Evolutionary conservation across 92 coral and sea anemone genomes (phyloP).

Genomic region (Zoanthus sociatus): DNA sequence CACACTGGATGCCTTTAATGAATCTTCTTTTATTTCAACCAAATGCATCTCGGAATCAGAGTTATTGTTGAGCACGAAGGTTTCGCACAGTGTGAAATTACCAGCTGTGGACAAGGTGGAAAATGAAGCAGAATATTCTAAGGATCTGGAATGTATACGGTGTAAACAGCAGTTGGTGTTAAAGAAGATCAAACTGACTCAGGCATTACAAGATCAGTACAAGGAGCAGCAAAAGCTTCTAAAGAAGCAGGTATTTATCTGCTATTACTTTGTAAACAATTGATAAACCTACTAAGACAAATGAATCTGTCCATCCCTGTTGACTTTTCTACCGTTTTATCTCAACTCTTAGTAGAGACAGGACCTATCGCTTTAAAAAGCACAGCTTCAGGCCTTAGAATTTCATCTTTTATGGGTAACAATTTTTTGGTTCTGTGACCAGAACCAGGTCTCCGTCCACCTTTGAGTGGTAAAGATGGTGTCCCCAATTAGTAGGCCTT

Average conservation of each 20-base stretch:
- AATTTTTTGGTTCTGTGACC: too few species aligned
- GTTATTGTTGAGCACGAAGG: background rate
- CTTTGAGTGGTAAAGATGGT: too few species aligned
- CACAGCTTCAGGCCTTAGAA: too few species aligned
- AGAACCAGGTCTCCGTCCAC: too few species aligned
- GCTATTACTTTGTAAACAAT: background rate
- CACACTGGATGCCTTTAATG: conserved; percentile 79
- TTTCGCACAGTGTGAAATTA: background rate
- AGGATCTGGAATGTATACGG: conserved; percentile 62
- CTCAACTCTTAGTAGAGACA: too few species aligned
- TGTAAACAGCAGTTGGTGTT: conserved; percentile 65
- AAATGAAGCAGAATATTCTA: conserved; percentile 20
- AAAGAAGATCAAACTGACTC: conserved; percentile 76
- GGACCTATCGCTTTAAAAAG: too few species aligned
- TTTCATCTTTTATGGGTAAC: too few species aligned
- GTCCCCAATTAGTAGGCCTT: too few species aligned
- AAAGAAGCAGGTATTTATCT: conserved; percentile 65
- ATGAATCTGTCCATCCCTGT: too few species aligned
- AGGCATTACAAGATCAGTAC: conserved; percentile 74
- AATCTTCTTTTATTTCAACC: conserved; percentile 80
- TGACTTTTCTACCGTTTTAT: too few species aligned
- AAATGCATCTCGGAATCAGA: conserved; percentile 52
- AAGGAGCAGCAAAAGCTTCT: conserved; percentile 84
- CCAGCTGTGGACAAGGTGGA: conserved; percentile 13
- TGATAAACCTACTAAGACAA: background rate